Evolutionary conservation across 2,888 invertebrate species (phyloP).

Genomic region (Lissocephala sabroskyi): DNA sequence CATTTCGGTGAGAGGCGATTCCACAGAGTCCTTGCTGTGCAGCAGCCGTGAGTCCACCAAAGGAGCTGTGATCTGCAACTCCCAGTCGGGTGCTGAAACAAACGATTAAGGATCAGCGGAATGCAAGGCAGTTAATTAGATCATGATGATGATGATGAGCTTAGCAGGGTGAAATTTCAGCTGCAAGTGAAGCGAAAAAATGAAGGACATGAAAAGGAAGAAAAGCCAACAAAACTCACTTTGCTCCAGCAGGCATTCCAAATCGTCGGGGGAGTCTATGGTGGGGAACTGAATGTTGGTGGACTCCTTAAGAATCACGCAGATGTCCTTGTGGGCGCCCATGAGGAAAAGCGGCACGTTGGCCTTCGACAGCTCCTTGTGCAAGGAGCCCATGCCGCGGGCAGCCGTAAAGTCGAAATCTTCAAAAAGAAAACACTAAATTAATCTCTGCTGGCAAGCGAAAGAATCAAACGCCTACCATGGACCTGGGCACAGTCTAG

Average conservation of each 20-base stretch:
- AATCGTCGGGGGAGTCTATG: slow-evolving; percentile 62
- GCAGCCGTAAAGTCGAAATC: slow-evolving; percentile 91
- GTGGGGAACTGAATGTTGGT: slow-evolving; percentile 61
- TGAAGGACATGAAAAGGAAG: slow-evolving; percentile 13
- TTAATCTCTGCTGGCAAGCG: too few species aligned
- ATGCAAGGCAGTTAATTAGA: too few species aligned
- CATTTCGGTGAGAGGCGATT: slow-evolving; percentile 29
- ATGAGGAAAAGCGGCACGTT: slow-evolving; percentile 83
- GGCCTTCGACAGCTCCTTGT: slow-evolving; percentile 80
- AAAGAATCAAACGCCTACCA: too few species aligned
- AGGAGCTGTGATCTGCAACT: slow-evolving; percentile 63
- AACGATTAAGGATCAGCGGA: too few species aligned
- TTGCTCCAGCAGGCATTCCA: slow-evolving; percentile 61
- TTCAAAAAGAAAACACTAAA: slow-evolving; percentile 38
- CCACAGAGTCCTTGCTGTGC: slow-evolving; percentile 12
- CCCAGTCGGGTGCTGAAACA: slow-evolving; percentile 54
- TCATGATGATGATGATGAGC: not conserved
- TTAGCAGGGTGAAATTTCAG: not conserved
- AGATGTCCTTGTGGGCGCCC: slow-evolving; percentile 64
- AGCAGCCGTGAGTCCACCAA: slow-evolving; percentile 44
- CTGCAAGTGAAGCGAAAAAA: slow-evolving; percentile 6
- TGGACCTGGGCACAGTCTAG: slow-evolving; percentile 86
- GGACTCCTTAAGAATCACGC: slow-evolving; percentile 67
- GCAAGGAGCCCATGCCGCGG: slow-evolving; percentile 85
- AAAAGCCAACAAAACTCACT: slow-evolving; percentile 45